phyloP scores from a whole-genome alignment of 2,797 vertebrate species.

The Fundulus diaphanus region DNA sequence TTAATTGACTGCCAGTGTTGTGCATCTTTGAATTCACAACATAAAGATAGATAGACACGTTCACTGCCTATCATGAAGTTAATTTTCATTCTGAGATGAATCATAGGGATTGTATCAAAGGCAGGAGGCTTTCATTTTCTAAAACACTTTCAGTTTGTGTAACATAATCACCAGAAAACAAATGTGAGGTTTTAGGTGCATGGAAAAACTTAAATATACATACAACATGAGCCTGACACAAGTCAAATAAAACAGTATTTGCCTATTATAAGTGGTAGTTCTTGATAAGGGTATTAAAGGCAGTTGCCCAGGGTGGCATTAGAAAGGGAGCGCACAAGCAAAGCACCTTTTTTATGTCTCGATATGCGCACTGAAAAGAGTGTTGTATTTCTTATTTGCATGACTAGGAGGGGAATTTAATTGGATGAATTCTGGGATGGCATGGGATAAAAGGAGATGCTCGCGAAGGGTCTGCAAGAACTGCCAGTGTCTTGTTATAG shows the following conservation, averaged over 20 bases:
- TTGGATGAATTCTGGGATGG: background rate
- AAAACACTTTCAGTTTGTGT: slow-evolving; percentile 42
- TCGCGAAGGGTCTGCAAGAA: background rate
- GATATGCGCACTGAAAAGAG: background rate
- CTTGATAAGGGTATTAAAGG: background rate
- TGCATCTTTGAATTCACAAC: slow-evolving; percentile 76
- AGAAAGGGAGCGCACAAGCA: background rate
- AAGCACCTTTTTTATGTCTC: background rate
- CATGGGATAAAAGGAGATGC: background rate
- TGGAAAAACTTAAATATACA: slow-evolving; percentile 27
- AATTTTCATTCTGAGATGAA: slow-evolving; percentile 81
- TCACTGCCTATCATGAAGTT: slow-evolving; percentile 82
- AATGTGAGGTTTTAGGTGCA: slow-evolving; percentile 16
- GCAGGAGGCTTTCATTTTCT: slow-evolving; percentile 72
- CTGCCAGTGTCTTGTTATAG: background rate
- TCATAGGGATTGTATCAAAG: slow-evolving; percentile 75
- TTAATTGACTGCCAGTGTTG: slow-evolving; percentile 84
- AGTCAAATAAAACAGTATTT: slow-evolving; percentile 24
- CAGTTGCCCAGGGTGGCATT: background rate
- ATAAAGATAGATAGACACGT: slow-evolving; percentile 77
- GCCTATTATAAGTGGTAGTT: background rate
- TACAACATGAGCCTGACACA: slow-evolving; percentile 7
- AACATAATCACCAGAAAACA: slow-evolving; percentile 7
- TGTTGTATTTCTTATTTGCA: too few relatives aligned
- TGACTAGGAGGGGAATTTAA: too few relatives aligned